phyloP scores from a whole-genome alignment of 1,140 invertebrate genomes.

The Parapsyche elsis region DNA sequence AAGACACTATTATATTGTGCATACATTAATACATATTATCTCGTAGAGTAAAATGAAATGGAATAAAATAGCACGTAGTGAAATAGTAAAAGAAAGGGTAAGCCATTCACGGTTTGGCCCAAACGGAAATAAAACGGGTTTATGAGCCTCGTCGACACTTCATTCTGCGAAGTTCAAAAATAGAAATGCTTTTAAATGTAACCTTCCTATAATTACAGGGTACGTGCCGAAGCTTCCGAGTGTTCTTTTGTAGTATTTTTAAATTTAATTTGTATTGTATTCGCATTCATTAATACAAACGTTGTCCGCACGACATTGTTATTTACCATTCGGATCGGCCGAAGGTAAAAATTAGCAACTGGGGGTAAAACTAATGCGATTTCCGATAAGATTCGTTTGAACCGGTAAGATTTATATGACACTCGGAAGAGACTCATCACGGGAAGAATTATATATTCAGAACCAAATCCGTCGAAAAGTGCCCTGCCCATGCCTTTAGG shows the following conservation, averaged over 20 bases:
- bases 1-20: no score
- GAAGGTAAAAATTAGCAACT: background rate
- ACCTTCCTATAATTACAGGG: no score
- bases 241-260: no score
- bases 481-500: background rate
- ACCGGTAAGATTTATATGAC: conserved; percentile 10
- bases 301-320: background rate
- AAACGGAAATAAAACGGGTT: background rate
- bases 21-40: no score
- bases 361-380: conserved; percentile 19
- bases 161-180: no score
- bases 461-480: background rate
- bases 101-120: no score
- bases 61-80: no score
- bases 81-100: no score
- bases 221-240: no score
- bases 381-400: conserved; percentile 5
- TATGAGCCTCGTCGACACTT: background rate
- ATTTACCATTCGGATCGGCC: background rate
- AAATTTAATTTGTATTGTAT: background rate
- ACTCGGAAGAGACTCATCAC: conserved; percentile 7
- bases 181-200: no score
- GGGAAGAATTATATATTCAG: background rate
- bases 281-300: background rate
- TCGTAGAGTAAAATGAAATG: no score